Evolutionary conservation across 2,888 invertebrate genomes (phyloP), one percentile per base, ranked within the genome.

Genomic region (Neria commutata): DNA sequence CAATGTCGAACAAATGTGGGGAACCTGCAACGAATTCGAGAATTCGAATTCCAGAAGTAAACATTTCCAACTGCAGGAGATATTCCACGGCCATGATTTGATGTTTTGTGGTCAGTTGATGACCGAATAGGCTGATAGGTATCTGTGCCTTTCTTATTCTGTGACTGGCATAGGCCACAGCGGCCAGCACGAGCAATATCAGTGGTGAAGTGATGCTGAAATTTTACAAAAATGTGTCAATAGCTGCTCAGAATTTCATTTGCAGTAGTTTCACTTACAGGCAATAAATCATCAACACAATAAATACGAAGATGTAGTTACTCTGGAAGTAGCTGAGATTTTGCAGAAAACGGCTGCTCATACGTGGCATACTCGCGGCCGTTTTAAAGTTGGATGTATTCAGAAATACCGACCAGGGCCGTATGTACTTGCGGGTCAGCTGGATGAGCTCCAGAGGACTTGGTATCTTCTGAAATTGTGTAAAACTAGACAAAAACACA

Each of bases 311-410:
- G 61, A 96, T 83, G 78, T 98, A 97, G 82, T 97, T 97, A 77
- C 93, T 92, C 82, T 95, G 94, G 78, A 96, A 97, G 74, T 93
- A 89, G 73, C 92, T 91, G 60, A 96, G 84, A 82, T 96, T 96
- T 71, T 89, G 86, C 74, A 93, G 86, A 59, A 95, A 85, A 54
- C 95, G 84, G 72, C 89, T 88, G 16, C 90, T 88, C 4, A 94
- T 83, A 69, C 93, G 86, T 21, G 91, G 88, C 61, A 94, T 78
- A 54, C 90, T 91, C 24, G 89, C 87, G 0, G 95, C 93, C 0
- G 87, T 83, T 83, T 88, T 88, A 68, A 89, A 89, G 75, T 89
- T 89, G 42, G 87, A 85, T 16, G 89, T 86, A 63, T 88, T 87
- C 42, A 89, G 81, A 81, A 90, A 90, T 66, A 89, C 86, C 4